Evolutionary conservation across 2,797 vertebrate genomes (phyloP), one percentile per base, ranked within the genome.

Genomic region (Cyprinodon diabolis): DNA sequence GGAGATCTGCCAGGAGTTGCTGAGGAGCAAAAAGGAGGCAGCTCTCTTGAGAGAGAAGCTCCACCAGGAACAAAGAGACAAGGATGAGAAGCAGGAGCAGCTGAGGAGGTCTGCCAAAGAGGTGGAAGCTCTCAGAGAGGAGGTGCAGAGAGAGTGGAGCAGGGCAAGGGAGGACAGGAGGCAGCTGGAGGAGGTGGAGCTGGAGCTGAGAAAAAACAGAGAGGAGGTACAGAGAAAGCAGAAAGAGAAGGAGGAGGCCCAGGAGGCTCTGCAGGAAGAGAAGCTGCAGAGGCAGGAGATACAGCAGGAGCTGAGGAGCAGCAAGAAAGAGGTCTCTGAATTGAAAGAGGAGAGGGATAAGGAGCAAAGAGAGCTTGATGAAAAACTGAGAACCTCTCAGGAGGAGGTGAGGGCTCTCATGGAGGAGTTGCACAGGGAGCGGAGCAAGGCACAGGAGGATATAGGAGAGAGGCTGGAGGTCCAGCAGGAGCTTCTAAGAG

Each of bases 381-480:
- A 73, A 11, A 58, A 54, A 19, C n/a, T 84, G 21, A 69, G 10
- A 12, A 55, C 1, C n/a, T 57, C 19, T 56, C 35, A 74, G 21
- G 48, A 65, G 4, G 60, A 73, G 17, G 4, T 60, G n/a, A 11
- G 12, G 6, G 47, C 12, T 71, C 62, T 77, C 47, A 66, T 1
- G 2, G 67, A 76, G 66, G 68, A 81, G 57, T n/a, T 47, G 37
- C 52, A 68, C 12, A 58, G 12, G 13, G 57, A 72, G 0, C 51
- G 74, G 57, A 37, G 49, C 63, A 25, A 68, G 45, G 43, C 58
- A 5, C 43, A 68, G 14, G 37, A 81, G 63, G 10, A 51, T 8
- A 54, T 17, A 7, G 19, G 51, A 8, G 5, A 21, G 9, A 9
- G 6, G 21, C 17, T 21, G 19, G 68, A 71, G 40, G 15, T 60